Evolutionary conservation across 2,113 vertebrate species (phyloP).

Genomic region (Sula dactylatra): DNA sequence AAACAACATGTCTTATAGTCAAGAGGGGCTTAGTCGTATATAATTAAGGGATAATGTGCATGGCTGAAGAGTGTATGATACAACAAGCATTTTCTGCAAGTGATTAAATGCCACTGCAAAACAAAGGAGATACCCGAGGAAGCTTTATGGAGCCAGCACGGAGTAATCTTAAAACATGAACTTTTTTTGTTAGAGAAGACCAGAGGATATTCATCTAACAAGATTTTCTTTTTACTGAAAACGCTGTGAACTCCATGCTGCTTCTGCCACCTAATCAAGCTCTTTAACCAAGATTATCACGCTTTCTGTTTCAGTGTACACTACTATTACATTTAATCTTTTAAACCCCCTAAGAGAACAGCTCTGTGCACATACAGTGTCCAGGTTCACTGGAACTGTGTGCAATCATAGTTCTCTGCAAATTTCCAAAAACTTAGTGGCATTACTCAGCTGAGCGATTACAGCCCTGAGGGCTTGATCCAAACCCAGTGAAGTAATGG

Average conservation of each 20-base stretch:
- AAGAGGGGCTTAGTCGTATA: slow-evolving; percentile 14
- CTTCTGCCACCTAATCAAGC: not conserved
- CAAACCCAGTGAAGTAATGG: not conserved
- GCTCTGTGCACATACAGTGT: not conserved
- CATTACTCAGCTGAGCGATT: not conserved
- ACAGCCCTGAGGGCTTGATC: not conserved
- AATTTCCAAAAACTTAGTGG: not conserved
- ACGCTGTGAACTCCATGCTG: not conserved
- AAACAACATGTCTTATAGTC: slow-evolving; percentile 42
- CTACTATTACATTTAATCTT: slow-evolving; percentile 8
- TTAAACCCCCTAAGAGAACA: not conserved
- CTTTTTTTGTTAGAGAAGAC: not conserved
- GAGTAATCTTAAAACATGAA: not conserved
- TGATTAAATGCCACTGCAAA: slow-evolving; percentile 8
- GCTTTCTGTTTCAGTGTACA: not conserved
- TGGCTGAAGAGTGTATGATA: slow-evolving; percentile 12
- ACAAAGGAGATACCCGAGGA: not conserved
- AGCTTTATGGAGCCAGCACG: not conserved
- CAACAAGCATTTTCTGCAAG: not conserved
- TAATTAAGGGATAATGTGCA: slow-evolving; percentile 50
- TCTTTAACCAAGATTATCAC: slow-evolving; percentile 13
- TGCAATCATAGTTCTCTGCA: not conserved
- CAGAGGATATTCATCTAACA: not conserved
- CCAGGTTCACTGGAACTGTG: not conserved
- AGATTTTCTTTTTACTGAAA: not conserved